Conservation (phyloP, 2,797 vertebrate genomes). For the Melanotaenia pygmaea region DNA sequence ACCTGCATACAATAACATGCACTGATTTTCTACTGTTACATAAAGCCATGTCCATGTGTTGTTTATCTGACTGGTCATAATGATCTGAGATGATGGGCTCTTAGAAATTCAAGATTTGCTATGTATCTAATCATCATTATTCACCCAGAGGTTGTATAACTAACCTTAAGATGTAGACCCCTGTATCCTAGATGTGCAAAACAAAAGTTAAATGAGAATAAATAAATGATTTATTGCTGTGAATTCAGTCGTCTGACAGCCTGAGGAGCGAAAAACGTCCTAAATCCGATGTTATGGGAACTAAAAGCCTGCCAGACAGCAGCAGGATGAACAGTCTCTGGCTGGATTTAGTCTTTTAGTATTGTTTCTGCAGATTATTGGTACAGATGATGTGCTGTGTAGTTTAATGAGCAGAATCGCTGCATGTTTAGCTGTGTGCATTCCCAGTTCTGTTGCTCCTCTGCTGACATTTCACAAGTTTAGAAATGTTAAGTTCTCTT, state of each 20-base stretch:
- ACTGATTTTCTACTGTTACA: slow-evolving; percentile 15
- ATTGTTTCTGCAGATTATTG: not conserved
- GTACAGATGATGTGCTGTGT: not conserved
- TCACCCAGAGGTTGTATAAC: not conserved
- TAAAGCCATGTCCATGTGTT: slow-evolving; percentile 31
- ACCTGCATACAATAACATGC: slow-evolving; percentile 28
- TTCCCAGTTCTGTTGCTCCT: not conserved
- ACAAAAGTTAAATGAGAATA: not conserved
- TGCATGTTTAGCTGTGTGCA: not conserved
- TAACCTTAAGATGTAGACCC: not conserved
- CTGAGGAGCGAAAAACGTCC: not conserved
- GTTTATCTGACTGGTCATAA: slow-evolving; percentile 39
- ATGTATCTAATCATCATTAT: not conserved
- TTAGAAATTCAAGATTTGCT: not conserved
- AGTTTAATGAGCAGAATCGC: not conserved
- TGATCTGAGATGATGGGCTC: not conserved
- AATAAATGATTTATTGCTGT: not conserved
- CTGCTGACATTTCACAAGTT: not conserved
- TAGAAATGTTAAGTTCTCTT: not conserved
- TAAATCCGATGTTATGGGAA: not conserved
- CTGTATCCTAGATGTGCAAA: not conserved
- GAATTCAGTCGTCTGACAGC: not conserved
- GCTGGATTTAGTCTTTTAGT: not conserved
- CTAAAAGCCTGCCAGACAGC: not conserved
- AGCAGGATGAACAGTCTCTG: not conserved